Evolutionary conservation across 2,797 vertebrate species (phyloP).

Genomic region (Acropternis orthonyx): DNA sequence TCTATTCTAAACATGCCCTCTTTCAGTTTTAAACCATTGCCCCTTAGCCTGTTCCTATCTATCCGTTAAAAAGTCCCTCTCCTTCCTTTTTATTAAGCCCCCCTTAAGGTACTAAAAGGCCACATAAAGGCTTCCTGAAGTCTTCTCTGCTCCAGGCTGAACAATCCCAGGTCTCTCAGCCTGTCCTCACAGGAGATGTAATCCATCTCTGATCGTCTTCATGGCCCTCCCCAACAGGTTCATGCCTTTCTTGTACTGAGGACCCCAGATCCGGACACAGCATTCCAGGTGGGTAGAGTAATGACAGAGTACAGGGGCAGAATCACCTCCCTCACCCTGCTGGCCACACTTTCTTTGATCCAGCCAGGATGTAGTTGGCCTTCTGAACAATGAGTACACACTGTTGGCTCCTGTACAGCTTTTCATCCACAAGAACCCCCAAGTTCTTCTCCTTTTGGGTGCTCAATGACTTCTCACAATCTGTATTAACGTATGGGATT

Average conservation of each 20-base stretch:
- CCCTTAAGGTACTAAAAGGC: neutral
- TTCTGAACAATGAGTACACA: neutral
- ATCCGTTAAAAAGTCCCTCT: neutral
- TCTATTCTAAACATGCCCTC: neutral
- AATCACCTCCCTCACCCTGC: neutral
- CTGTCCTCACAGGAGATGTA: neutral
- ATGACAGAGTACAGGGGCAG: neutral
- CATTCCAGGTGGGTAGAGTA: neutral
- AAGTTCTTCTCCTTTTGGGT: neutral
- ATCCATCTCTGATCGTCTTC: neutral
- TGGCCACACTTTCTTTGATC: neutral
- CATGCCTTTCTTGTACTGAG: neutral
- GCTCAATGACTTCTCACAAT: neutral
- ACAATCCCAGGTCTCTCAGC: neutral
- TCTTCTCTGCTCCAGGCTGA: neutral
- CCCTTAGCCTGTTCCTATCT: neutral
- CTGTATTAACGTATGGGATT: neutral
- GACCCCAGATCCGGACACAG: neutral
- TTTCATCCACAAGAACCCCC: neutral
- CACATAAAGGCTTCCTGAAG: neutral
- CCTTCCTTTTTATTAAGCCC: neutral
- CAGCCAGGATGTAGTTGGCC: neutral
- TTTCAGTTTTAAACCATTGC: neutral
- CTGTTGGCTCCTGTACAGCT: neutral
- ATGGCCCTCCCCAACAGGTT: neutral